These are phyloP conservation scores for Peromyscus eremicus DNA, from an alignment of 2,797 vertebrate genomes.

Conservation along the genomic window DNA sequence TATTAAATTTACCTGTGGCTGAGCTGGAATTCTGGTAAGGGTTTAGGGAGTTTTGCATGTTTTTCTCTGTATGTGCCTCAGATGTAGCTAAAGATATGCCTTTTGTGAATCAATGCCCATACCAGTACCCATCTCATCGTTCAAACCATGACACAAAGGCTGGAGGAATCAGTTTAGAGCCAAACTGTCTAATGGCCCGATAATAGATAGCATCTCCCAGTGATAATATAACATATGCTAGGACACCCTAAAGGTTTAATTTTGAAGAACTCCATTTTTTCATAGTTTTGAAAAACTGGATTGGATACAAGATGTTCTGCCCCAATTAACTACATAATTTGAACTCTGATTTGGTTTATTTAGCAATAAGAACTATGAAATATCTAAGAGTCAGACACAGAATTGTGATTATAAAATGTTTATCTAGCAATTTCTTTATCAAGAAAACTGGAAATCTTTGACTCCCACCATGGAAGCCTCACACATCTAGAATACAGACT, in stretches of 20 bases:
- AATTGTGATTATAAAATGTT: background rate
- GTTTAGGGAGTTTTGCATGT: background rate
- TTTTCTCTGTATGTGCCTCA: background rate
- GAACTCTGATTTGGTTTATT: background rate
- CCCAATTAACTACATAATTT: background rate
- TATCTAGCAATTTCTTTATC: background rate
- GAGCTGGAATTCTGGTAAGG: background rate
- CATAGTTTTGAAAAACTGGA: background rate
- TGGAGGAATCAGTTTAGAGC: background rate
- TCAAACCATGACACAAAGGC: background rate
- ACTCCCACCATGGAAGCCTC: background rate
- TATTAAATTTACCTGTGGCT: background rate
- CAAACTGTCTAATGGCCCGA: background rate
- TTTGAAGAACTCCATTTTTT: conserved; percentile 9
- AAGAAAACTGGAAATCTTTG: background rate
- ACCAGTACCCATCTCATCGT: background rate
- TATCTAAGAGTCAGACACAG: background rate
- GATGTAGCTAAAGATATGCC: background rate
- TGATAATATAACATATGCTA: background rate
- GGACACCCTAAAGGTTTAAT: background rate
- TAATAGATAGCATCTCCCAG: background rate
- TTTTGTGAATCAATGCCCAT: background rate
- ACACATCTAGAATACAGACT: background rate
- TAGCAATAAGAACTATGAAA: background rate
- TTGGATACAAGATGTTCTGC: background rate